Evolutionary conservation across 2,113 vertebrate genomes (phyloP), one percentile per base, ranked within the genome.

Genomic region (Uropsilus gracilis): DNA sequence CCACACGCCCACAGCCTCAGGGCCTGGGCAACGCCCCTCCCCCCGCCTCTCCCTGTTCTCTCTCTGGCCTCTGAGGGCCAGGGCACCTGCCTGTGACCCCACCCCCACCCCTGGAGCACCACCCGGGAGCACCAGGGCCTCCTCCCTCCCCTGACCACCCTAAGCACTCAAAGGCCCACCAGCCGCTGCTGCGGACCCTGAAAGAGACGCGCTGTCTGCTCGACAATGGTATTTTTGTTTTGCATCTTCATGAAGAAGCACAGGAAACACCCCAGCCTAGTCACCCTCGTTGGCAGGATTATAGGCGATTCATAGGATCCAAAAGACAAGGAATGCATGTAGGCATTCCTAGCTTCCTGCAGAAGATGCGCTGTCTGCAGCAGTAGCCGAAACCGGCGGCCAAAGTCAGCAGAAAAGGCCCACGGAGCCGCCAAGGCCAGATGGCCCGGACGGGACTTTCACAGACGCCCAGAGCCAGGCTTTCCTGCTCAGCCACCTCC

Each of bases 321-420:
- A 3, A 48, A 46, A 89, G 6, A 91, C 59, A 50, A 14, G 4
- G 44, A 42, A 57, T 63, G 76, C 69, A n/a, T n/a, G n/a, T n/a
- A n/a, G n/a, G n/a, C n/a, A n/a, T 92, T 53, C 75, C 66, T 81
- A 85, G 77, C 17, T 61, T 94, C 81, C 42, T 39, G 39, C 64
- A 77, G 57, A 69, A 34, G 44, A 53, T 59, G 14, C 32, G 30
- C 14, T 75, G 12, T 46, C 81, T 66, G n/a, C 53, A 0, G 50
- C 85, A 64, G 32, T 44, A 75, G 10, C 44, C 10, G 9, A 68
- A 57, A 42, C 48, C 39, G 44, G 91, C 59, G 66, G 2, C 63
- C 11, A 69, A 55, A 4, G 71, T 55, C 4, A 78, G 1, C 16
- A 42, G n/a, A n/a, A 69, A 63, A 6, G 85, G 63, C 42, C 66